Evolutionary conservation across 2,888 invertebrate species (phyloP).

Genomic region (Chirona hameri): DNA sequence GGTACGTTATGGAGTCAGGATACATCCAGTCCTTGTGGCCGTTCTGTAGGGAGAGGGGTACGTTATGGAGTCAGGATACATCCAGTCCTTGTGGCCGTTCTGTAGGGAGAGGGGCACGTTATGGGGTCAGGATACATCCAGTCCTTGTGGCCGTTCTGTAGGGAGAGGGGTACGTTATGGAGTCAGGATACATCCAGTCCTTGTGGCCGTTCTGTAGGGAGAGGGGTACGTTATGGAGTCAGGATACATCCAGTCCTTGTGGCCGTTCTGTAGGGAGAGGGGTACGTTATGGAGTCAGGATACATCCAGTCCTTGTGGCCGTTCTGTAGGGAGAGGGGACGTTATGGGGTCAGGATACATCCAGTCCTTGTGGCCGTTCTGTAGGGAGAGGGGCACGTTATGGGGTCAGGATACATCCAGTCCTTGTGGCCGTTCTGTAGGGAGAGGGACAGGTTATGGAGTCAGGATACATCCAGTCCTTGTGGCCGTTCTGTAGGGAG

Average conservation of each 20-base stretch:
- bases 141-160: constrained; percentile 73
- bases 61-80: constrained; percentile 48
- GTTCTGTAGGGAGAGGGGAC: constrained; percentile 45
- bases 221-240: too few species aligned
- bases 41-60: constrained; percentile 45
- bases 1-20: too few species aligned
- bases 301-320: constrained; percentile 89
- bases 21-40: constrained; percentile 89
- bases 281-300: too few species aligned
- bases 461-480: constrained; percentile 71
- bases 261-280: constrained; percentile 56
- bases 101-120: constrained; percentile 39
- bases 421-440: constrained; percentile 72
- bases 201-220: constrained; percentile 64
- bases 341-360: constrained; percentile 51
- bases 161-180: not conserved
- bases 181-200: constrained; percentile 69
- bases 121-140: constrained; percentile 60
- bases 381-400: not conserved
- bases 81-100: constrained; percentile 85
- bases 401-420: constrained; percentile 61
- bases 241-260: constrained; percentile 78
- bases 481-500: constrained; percentile 62
- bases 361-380: constrained; percentile 83
- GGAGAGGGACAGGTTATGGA: too few species aligned